Conservation (phyloP, 2,797 vertebrate species). For the Denticeps clupeoides region DNA sequence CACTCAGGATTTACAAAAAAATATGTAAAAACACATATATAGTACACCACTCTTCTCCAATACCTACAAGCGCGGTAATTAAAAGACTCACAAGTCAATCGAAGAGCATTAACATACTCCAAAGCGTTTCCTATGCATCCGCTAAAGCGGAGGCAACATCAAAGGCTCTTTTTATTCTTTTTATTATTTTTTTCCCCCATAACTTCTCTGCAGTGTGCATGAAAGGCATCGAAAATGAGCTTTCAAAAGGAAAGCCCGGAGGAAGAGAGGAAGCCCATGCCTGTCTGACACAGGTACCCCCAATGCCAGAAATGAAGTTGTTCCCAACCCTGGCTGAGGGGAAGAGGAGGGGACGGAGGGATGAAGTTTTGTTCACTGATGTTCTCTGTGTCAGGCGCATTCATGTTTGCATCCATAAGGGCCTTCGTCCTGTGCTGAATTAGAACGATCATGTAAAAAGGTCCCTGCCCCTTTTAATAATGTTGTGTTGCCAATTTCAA, state of each 20-base stretch:
- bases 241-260: slow-evolving; percentile 33
- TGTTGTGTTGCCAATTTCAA: no score
- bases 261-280: slow-evolving; percentile 24
- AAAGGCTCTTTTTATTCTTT: slow-evolving; percentile 42
- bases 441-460: no score
- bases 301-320: slow-evolving; percentile 21
- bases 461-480: no score
- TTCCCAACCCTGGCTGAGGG: slow-evolving; percentile 4
- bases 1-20: not conserved
- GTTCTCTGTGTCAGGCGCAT: no score
- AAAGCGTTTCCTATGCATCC: slow-evolving; percentile 33
- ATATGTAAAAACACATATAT: slow-evolving; percentile 36
- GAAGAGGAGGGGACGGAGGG: not conserved
- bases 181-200: not conserved
- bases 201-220: slow-evolving; percentile 35
- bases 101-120: slow-evolving; percentile 44
- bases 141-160: slow-evolving; percentile 45
- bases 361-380: not conserved
- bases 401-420: no score
- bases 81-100: slow-evolving; percentile 50
- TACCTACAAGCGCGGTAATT: slow-evolving; percentile 49
- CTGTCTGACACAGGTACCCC: slow-evolving; percentile 32
- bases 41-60: slow-evolving; percentile 21
- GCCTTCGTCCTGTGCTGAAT: no score
- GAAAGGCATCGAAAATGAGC: slow-evolving; percentile 52